Conservation (phyloP, 2,113 vertebrate genomes). For the Peromyscus polionotus region DNA sequence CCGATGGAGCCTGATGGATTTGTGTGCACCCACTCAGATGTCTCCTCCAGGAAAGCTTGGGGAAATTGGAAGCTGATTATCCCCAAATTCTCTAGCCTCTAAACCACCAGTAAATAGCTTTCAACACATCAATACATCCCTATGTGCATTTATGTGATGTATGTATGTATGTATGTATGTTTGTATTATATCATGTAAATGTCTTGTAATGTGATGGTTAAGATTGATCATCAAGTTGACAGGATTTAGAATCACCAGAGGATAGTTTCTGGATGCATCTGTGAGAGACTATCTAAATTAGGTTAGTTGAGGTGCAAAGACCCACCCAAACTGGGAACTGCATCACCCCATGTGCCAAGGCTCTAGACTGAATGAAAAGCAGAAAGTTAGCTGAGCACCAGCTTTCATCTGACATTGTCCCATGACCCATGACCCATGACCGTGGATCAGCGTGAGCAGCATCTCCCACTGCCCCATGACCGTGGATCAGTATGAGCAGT, state of each 20-base stretch:
- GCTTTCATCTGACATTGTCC: no score
- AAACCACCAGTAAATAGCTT: background rate
- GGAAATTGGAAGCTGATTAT: background rate
- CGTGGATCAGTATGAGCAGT: no score
- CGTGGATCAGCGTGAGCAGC: no score
- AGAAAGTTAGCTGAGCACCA: background rate
- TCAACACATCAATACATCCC: background rate
- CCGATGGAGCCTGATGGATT: slow-evolving; percentile 35
- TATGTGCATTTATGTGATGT: background rate
- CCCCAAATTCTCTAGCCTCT: background rate
- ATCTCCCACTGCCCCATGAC: no score
- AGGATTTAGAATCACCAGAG: background rate
- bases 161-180: background rate
- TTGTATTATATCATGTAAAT: background rate
- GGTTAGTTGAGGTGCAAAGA: no score
- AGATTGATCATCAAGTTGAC: background rate
- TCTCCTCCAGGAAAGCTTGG: background rate
- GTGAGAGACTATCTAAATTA: background rate
- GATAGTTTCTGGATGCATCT: background rate
- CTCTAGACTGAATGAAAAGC: no score
- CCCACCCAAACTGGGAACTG: background rate
- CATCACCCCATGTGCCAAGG: background rate
- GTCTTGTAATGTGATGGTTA: background rate
- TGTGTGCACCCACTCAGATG: background rate
- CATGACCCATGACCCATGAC: no score